A percentile compares a stretch with the other conserved stretches of the same genome.
These are phyloP conservation scores for Thalpophila matura DNA, from an alignment of 2,888 invertebrate species.

Conservation along the genomic window DNA sequence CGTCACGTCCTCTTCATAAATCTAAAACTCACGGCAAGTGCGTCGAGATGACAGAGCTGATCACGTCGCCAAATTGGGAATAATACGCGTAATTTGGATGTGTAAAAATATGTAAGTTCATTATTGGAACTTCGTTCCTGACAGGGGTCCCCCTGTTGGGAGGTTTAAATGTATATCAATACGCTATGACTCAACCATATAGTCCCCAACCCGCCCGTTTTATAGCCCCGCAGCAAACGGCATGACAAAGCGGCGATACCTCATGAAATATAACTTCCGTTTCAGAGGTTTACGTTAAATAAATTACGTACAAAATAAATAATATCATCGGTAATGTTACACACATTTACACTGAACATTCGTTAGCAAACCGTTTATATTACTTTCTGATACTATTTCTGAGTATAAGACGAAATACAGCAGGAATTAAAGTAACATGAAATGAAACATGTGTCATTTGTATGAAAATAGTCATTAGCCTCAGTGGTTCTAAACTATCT, in stretches of 20 bases:
- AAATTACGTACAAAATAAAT: conserved; percentile 59
- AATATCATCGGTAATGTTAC: conserved; percentile 36
- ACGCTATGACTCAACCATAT: not conserved
- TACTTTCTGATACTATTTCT: conserved; percentile 22
- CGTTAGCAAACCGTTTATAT: conserved; percentile 36
- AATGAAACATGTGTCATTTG: not conserved
- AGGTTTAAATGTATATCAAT: too few species aligned
- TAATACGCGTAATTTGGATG: too few species aligned
- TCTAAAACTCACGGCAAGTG: too few species aligned
- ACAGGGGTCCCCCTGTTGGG: too few species aligned
- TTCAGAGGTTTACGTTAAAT: conserved; percentile 61
- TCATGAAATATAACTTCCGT: conserved; percentile 68
- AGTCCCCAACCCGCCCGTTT: conserved; percentile 26
- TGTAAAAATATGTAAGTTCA: too few species aligned
- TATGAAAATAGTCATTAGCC: too few species aligned
- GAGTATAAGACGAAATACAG: not conserved
- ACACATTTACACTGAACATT: conserved; percentile 48
- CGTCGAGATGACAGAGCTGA: too few species aligned
- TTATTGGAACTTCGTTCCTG: too few species aligned
- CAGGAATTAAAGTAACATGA: not conserved
- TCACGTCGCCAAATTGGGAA: too few species aligned
- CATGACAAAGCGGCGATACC: conserved; percentile 59
- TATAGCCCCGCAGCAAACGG: conserved; percentile 53
- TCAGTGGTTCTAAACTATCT: too few species aligned
- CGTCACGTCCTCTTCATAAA: too few species aligned